Conservation (phyloP, 2,888 invertebrate species). For the Xanthia icteritia region DNA sequence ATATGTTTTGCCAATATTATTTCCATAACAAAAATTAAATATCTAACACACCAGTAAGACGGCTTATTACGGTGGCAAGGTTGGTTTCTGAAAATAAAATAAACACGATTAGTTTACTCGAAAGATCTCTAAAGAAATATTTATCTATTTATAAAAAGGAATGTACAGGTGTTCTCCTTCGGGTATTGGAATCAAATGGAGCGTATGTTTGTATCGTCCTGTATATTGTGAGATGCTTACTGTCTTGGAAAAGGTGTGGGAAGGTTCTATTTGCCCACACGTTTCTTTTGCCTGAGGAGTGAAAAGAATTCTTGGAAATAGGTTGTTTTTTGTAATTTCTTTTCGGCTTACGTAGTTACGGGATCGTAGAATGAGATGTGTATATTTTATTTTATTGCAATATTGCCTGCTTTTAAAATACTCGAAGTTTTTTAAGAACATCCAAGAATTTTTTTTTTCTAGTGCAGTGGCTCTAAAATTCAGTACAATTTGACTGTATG, state of each 20-base stretch:
- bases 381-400: not conserved
- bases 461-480: not conserved
- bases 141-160: conserved; percentile 34
- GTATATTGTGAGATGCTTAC: conserved; percentile 41
- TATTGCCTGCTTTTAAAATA: not conserved
- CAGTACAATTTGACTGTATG: too few relatives aligned
- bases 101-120: conserved; percentile 48
- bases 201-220: conserved; percentile 48
- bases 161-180: conserved; percentile 35
- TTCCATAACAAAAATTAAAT: not conserved
- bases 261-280: conserved; percentile 31
- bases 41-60: conserved; percentile 36
- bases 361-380: not conserved
- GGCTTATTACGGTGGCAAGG: conserved; percentile 61
- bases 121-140: conserved; percentile 25
- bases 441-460: not conserved
- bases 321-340: conserved; percentile 14
- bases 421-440: not conserved
- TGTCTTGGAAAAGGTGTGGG: conserved; percentile 57
- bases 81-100: conserved; percentile 72
- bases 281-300: conserved; percentile 18
- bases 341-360: conserved; percentile 3
- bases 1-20: not conserved
- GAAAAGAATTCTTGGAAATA: conserved; percentile 14
- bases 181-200: conserved; percentile 53